A percentile compares a stretch with the other conserved stretches of the same genome.
These are phyloP conservation scores for Miichthys miiuy DNA, from an alignment of 2,797 vertebrate species.

Conservation along the genomic window DNA sequence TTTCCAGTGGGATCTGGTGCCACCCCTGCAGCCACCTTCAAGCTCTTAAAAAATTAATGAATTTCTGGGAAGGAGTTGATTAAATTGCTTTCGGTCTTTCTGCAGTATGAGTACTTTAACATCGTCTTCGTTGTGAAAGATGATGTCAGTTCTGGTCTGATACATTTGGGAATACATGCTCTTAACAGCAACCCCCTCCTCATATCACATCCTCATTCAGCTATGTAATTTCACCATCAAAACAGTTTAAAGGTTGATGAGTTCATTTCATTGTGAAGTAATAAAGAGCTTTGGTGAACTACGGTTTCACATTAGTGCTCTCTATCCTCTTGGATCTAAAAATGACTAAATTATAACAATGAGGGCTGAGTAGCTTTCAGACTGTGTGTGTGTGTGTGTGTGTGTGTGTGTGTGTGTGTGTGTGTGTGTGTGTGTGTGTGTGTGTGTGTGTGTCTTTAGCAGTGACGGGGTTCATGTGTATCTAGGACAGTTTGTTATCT, in stretches of 20 bases:
- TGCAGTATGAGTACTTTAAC: conserved; percentile 11
- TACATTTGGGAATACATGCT: conserved; percentile 31
- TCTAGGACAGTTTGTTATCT: conserved; percentile 71
- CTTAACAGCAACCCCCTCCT: conserved; percentile 10
- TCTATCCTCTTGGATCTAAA: conserved; percentile 37
- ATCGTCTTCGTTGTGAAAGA: conserved; percentile 42
- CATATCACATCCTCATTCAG: conserved; percentile 15
- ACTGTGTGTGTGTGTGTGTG: conserved; percentile 22
- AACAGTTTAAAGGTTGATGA: conserved; percentile 3
- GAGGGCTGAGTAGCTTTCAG: conserved; percentile 34
- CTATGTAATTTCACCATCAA: background rate
- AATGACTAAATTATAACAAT: conserved; percentile 34
- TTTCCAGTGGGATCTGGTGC: conserved; percentile 6
- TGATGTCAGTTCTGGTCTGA: conserved; percentile 30
- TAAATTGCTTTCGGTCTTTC: conserved; percentile 40
- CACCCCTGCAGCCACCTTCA: conserved; percentile 11
- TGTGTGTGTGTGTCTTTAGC: conserved; percentile 37
- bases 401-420: conserved; percentile 39
- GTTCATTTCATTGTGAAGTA: conserved; percentile 10
- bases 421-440: conserved; percentile 22
- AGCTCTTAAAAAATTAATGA: conserved; percentile 46
- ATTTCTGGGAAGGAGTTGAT: conserved; percentile 33
- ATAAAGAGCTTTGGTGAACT: conserved; percentile 9
- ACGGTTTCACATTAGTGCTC: conserved; percentile 20
- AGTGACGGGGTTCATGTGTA: conserved; percentile 39